phyloP scores from a whole-genome alignment of 2,888 invertebrate species.

The Eulithis prunata region DNA sequence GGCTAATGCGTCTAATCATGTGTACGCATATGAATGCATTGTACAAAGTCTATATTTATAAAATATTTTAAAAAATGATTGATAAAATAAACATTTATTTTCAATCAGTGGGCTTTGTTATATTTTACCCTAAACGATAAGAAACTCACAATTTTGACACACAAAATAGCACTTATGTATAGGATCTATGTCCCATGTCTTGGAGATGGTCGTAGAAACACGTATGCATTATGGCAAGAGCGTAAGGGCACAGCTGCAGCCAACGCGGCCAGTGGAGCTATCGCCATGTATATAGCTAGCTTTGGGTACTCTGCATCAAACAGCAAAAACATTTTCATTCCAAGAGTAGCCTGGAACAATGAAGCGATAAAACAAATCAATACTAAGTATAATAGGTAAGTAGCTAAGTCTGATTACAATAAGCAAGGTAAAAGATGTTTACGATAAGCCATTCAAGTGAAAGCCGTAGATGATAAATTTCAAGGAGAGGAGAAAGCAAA shows the following conservation, averaged over 20 bases:
- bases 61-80: conserved; percentile 81
- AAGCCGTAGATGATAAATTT: no score
- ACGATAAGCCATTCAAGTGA: no score
- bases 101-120: conserved; percentile 63
- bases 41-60: conserved; percentile 83
- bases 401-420: no score
- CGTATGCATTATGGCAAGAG: conserved; percentile 56
- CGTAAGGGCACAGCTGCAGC: conserved; percentile 61
- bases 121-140: conserved; percentile 18
- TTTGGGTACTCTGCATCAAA: conserved; percentile 56
- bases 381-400: not conserved
- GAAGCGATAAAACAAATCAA: conserved; percentile 16
- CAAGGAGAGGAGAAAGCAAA: no score
- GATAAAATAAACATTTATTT: conserved; percentile 83
- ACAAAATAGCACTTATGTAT: not conserved
- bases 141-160: conserved; percentile 5
- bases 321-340: conserved; percentile 52
- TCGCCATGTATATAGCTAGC: conserved; percentile 47
- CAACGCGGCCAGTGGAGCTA: conserved; percentile 53
- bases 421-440: no score
- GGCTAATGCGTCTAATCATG: conserved; percentile 63
- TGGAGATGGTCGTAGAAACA: conserved; percentile 49
- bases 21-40: conserved; percentile 76
- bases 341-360: conserved; percentile 52
- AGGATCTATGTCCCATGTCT: conserved; percentile 36